These are phyloP conservation scores for Mesorhabditis sp. DNA, from an alignment of 2,888 invertebrate species.

Conservation along the genomic window DNA sequence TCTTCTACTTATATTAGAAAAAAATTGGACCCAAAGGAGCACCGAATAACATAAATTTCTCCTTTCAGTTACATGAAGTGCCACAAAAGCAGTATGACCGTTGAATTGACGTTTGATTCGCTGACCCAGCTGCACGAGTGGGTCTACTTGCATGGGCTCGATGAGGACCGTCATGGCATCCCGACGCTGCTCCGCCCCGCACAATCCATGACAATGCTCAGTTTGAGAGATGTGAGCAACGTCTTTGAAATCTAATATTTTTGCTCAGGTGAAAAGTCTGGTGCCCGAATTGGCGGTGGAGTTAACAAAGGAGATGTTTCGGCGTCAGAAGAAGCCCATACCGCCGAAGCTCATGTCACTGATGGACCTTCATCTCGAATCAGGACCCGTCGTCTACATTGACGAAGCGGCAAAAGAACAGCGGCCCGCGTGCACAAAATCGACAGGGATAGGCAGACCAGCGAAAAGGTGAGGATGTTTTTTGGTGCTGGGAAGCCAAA, in stretches of 20 bases:
- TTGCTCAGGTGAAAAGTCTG: neutral
- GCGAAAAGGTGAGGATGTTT: too few relatives aligned
- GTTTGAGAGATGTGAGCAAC: neutral
- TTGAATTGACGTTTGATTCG: neutral
- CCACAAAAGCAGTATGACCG: neutral
- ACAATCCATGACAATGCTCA: neutral
- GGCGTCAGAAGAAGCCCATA: neutral
- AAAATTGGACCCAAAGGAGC: too few relatives aligned
- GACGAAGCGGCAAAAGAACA: too few relatives aligned
- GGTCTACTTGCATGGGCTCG: neutral
- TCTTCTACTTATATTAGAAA: too few relatives aligned
- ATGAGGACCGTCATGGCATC: neutral
- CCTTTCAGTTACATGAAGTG: neutral
- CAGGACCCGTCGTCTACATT: too few relatives aligned
- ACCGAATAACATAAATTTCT: too few relatives aligned
- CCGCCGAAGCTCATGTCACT: too few relatives aligned
- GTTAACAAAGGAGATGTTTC: neutral
- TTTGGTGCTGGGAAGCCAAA: too few relatives aligned
- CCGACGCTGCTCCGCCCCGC: neutral
- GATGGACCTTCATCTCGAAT: too few relatives aligned
- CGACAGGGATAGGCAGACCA: too few relatives aligned
- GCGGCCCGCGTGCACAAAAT: too few relatives aligned
- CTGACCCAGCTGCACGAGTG: neutral
- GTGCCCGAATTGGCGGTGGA: conserved; percentile 3
- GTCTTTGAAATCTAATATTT: neutral